Base-by-base conservation (phyloP, 2,888 invertebrate species). In the Brachypterus glaber region DNA sequence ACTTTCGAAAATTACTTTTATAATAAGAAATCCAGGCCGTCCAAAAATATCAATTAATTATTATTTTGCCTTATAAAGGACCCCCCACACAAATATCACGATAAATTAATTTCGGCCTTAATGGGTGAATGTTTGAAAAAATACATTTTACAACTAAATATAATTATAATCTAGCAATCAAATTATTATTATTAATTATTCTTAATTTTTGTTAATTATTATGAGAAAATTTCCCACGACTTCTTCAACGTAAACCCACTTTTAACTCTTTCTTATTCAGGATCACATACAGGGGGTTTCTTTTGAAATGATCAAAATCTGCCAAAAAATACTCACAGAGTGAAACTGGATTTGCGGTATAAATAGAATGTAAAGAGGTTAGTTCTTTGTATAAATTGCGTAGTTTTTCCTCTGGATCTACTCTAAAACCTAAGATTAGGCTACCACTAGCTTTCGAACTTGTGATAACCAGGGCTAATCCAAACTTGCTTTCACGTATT, bases 401-500 rank as follows among this genome's bases (percentile, higher is more conserved):
- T 18, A 98, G 72, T 52, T 85, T 81, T 48, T 91, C 88, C 0
- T 73, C 67, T 0, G 96, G 95, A 65, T 96, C 96, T 15, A 96
- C 81, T 38, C 92, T 79, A 69, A 98, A 98, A 12, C 97, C 98
- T 2, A 98, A 71, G 15, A 96, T 83, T 62, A 85, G 90, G 1
- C 79, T 79, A 1, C 88, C 86, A 42, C 80, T 82, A 1, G 77
- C 72, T 52, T 82, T 78, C 1, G 50, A 46, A 43, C 82, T 84
- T 52, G 79, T 77, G 27, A 97, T 77, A 0, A 98, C 97, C 31
- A 98, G 67, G 0, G 97, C 96, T 43, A 85, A 79, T 0, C 97
- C 97, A 65, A 97, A 98, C 64, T 96, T 96, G 0, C 95, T 95
- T 54, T 93, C 91, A 26, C 90, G 75, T 8, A 93, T 74, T 57